phyloP scores from a whole-genome alignment of 2,113 vertebrate species.

The Calyptomena viridis region DNA sequence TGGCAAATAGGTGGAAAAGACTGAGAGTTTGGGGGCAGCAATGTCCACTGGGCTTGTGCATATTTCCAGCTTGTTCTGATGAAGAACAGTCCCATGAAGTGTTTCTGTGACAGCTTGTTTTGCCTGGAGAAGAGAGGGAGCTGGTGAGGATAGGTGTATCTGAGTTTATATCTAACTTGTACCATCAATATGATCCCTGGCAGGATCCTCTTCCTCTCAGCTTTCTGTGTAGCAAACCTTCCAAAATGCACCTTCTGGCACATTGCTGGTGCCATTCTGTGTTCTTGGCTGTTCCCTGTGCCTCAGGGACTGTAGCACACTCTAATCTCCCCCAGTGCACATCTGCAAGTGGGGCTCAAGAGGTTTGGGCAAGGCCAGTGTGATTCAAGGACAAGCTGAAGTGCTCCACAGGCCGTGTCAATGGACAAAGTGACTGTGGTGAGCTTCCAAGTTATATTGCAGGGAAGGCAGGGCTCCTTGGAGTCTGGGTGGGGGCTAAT shows the following conservation, averaged over 20 bases:
- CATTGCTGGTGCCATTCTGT: neutral
- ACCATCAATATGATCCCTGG: neutral
- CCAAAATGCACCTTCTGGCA: neutral
- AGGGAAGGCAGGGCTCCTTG: neutral
- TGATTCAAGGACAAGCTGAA: neutral
- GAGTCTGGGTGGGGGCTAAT: constrained; percentile 44
- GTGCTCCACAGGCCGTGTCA: neutral
- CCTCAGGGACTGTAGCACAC: neutral
- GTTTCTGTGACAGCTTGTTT: neutral
- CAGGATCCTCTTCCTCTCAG: neutral
- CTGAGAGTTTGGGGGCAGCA: neutral
- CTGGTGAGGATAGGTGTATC: neutral
- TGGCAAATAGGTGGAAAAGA: neutral
- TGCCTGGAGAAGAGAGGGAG: neutral
- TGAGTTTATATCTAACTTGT: neutral
- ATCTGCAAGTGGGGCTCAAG: neutral
- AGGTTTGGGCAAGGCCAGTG: neutral
- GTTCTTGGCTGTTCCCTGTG: neutral
- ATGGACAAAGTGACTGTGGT: neutral
- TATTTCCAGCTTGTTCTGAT: neutral
- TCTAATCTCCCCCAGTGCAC: neutral
- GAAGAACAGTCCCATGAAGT: neutral
- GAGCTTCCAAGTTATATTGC: neutral
- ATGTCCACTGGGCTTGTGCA: neutral
- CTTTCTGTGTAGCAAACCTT: neutral